A percentile compares a stretch with the other conserved stretches of the same genome.
Conservation (phyloP, 2,113 vertebrate genomes). For the Manacus vitellinus region DNA sequence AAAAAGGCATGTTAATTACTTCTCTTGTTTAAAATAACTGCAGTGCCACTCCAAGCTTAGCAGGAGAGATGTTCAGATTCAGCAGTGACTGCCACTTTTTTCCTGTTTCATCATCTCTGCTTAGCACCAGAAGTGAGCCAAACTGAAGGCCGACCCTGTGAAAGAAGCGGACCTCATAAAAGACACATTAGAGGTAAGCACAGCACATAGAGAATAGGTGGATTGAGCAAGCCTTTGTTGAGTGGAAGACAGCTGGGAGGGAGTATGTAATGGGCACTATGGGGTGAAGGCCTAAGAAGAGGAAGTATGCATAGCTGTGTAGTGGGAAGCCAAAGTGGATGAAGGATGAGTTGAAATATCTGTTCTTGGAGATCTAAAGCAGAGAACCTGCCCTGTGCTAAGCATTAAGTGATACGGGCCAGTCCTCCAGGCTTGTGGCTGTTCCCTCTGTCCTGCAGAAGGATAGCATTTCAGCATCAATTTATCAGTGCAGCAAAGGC, state of each 20-base stretch:
- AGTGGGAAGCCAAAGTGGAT: background rate
- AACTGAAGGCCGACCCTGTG: background rate
- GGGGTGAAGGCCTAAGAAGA: background rate
- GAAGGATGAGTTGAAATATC: background rate
- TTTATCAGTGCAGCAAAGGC: background rate
- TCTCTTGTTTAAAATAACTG: background rate
- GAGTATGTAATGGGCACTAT: background rate
- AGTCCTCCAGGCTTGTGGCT: background rate
- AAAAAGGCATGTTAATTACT: background rate
- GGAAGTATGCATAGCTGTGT: background rate
- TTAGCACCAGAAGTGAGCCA: background rate
- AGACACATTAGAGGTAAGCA: background rate
- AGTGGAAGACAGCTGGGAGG: background rate
- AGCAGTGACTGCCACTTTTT: background rate
- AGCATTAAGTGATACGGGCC: background rate
- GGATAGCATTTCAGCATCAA: background rate
- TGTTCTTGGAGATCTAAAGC: background rate
- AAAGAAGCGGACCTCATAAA: background rate
- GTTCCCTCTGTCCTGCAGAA: background rate
- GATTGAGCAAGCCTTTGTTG: background rate
- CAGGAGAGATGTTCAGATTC: background rate
- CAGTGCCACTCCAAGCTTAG: background rate
- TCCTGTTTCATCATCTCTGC: background rate
- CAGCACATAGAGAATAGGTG: rapidly evolving
- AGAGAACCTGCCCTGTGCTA: background rate